Evolutionary conservation across 2,113 vertebrate species (phyloP).

Genomic region (Hyperoodon ampullatus): DNA sequence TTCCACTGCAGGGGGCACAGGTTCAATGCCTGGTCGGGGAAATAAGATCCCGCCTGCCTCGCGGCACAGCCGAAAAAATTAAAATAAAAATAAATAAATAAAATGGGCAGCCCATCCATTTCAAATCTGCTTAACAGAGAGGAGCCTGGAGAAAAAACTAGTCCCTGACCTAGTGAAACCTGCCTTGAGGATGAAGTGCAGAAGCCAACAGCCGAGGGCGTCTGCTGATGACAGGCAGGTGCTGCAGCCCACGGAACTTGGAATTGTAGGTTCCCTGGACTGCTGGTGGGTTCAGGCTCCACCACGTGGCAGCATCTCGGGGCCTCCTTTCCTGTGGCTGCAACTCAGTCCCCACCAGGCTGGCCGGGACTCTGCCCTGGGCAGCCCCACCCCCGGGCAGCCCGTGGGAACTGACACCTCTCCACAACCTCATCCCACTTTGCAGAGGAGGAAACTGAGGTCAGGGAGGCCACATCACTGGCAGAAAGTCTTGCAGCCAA

Average conservation of each 20-base stretch:
- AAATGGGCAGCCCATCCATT: background rate
- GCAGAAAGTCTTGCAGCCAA: background rate
- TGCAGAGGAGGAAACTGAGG: background rate
- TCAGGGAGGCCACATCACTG: background rate
- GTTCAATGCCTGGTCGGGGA: no score
- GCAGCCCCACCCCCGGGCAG: background rate
- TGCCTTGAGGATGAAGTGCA: background rate
- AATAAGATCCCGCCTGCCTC: no score
- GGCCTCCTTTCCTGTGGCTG: background rate
- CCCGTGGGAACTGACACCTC: background rate
- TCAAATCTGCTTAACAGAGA: background rate
- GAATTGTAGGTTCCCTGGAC: background rate
- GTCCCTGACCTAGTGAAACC: background rate
- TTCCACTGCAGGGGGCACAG: no score
- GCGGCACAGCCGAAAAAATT: no score
- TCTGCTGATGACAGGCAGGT: background rate
- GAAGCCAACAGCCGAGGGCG: no score
- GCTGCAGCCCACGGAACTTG: fast-evolving
- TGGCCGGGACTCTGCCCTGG: background rate
- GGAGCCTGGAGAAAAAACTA: background rate
- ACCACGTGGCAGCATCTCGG: fast-evolving
- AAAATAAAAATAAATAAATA: no score
- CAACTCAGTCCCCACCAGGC: fast-evolving
- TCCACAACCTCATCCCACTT: background rate
- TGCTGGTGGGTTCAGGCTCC: background rate